Evolutionary conservation across 1,140 invertebrate genomes (phyloP), one percentile per base, ranked within the genome.

Genomic region (Temnothorax curvispinosus): DNA sequence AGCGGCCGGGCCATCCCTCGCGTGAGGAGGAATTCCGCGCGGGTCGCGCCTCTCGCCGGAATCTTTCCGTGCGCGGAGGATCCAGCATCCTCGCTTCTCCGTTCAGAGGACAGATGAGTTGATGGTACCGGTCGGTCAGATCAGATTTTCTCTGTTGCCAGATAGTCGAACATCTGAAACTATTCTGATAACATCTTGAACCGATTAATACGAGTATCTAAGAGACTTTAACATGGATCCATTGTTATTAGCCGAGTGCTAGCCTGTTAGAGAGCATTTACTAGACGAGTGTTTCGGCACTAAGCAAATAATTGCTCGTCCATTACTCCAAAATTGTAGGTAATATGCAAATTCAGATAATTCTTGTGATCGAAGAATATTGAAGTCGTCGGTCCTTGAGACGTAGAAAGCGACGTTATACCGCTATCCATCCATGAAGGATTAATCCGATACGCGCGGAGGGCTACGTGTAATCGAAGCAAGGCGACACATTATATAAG

Each of bases 401-500:
- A 60, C n/a, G 35, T 44, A 52, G 58, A 80, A 81, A 86, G 75
- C 38, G 32, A 41, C 13, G 60, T 47, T 21, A 13, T 15, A 35
- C 5, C 18, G 41, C 38, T n/a, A 1, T 13, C 32, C 65, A 32
- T 54, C 21, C 32, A 15, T 60, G 54, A 74, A 32, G 27, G 8
- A 60, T 75, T 56, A 15, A 41, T 13, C 9, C 69, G 69, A 58
- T 75, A 75, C 47, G 32, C 82, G 85, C 47, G 47, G 78, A 67
- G 71, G 78, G 77, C 76, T 71, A 80, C 60, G 65, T 72, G 69
- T 89, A 91, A 93, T 91, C 91, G 90, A 89, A 90, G 87, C 87
- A 88, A 91, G 64, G 81, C 77, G 86, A 89, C 82, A 69, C 81
- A 92, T 93, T 94, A 94, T 92, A 91, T 92, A 94, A 94, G 91